Evolutionary conservation across 2,113 vertebrate genomes (phyloP), one percentile per base, ranked within the genome.

Genomic region (Barbus barbus): DNA sequence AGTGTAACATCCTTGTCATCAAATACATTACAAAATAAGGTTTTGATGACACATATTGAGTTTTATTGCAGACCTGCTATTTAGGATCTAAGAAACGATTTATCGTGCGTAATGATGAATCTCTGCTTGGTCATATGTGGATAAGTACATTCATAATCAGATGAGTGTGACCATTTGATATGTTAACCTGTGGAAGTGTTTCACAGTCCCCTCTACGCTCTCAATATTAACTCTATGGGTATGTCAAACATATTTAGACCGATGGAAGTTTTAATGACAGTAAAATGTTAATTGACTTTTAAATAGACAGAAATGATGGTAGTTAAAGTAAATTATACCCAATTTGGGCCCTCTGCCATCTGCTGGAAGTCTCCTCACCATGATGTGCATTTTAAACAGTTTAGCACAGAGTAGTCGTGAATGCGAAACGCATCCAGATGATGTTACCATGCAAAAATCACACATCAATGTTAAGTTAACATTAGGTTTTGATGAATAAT

Each of bases 281-380:
- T 73, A 85, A 86, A 88, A 83, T 83, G 83, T 84, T 83, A 86
- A 88, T 87, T 88, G 82, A 87, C 86, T 88, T 87, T 88, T 90
- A 87, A 88, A 90, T 87, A 86, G 89, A 82, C 86, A 86, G 78
- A 88, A 88, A 88, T 88, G 80, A 82, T 80, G 46, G 84, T 88
- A 83, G 86, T 88, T 90, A 87, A 88, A 85, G 85, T 87, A 87
- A 90, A 88, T 86, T 88, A 82, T 83, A 81, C 84, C 87, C 84
- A 89, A 88, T 89, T 87, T 87, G 75, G 58, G 82, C 84, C 76
- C 86, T 86, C 63, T 88, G 84, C 89, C 89, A 90, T 90, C 86
- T 90, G 87, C 31, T 88, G 51, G 58, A 81, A 81, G 48, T 83
- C 69, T 51, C 44, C 81, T 41, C 28, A 69, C 38, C 79, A 84